These are phyloP conservation scores for Notodonta ziczac DNA, from an alignment of 2,888 invertebrate genomes.

Conservation along the genomic window DNA sequence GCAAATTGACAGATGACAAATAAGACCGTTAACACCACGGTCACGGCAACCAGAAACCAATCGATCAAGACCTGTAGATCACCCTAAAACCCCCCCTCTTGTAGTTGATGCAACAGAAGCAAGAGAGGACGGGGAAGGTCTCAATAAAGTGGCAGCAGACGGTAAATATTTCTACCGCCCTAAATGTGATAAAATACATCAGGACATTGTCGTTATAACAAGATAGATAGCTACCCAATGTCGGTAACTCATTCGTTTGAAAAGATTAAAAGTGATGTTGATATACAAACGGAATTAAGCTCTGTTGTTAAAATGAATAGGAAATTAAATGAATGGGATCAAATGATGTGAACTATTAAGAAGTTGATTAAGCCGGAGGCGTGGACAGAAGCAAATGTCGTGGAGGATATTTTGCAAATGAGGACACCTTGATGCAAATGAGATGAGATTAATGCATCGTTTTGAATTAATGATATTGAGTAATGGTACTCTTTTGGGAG, in stretches of 20 bases:
- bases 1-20: conserved; percentile 84
- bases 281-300: conserved; percentile 37
- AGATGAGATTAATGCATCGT: conserved; percentile 21
- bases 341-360: conserved; percentile 31
- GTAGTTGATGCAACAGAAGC: conserved; percentile 17
- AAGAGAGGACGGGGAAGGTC: conserved; percentile 48
- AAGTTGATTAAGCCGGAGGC: conserved; percentile 21
- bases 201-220: conserved; percentile 81
- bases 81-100: conserved; percentile 19
- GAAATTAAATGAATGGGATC: conserved; percentile 35
- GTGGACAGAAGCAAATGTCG: conserved; percentile 18
- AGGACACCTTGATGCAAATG: conserved; percentile 24
- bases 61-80: conserved; percentile 42
- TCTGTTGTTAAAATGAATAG: conserved; percentile 56
- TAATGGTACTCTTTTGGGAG: too few relatives aligned
- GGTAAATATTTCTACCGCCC: conserved; percentile 77
- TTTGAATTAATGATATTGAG: too few relatives aligned
- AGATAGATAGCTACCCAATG: conserved; percentile 73
- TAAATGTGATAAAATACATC: conserved; percentile 82
- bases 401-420: conserved; percentile 18
- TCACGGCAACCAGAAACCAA: conserved; percentile 61
- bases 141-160: conserved; percentile 45
- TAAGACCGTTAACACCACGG: conserved; percentile 78
- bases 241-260: conserved; percentile 58
- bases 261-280: conserved; percentile 63